These are phyloP conservation scores for Acrossocheilus fasciatus DNA, from an alignment of 2,797 vertebrate genomes.

Conservation along the genomic window DNA sequence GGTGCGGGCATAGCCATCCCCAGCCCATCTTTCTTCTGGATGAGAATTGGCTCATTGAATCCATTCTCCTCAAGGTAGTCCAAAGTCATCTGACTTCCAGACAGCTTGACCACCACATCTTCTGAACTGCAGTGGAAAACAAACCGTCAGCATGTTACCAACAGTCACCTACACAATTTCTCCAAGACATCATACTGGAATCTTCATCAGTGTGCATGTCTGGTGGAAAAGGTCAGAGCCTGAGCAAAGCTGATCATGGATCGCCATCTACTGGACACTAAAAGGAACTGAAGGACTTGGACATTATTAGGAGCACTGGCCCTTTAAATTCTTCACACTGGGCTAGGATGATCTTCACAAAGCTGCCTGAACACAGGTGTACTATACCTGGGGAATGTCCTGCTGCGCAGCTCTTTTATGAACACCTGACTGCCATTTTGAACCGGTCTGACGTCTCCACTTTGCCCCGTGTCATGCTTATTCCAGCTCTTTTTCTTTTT, in stretches of 20 bases:
- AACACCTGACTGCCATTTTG: constrained; percentile 98
- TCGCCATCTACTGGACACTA: constrained; percentile 67
- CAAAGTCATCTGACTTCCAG: constrained; percentile 86
- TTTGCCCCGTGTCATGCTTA: constrained; percentile 92
- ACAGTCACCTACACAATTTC: background rate
- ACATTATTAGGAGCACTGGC: background rate
- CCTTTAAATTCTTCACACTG: background rate
- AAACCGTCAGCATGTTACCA: constrained; percentile 10
- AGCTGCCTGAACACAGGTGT: background rate
- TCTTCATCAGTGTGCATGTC: constrained; percentile 10
- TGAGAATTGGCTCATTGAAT: constrained; percentile 92
- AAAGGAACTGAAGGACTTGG: constrained; percentile 32
- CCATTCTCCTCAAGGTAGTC: constrained; percentile 93
- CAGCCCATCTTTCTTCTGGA: constrained; percentile 93
- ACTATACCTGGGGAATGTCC: constrained; percentile 94
- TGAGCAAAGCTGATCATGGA: constrained; percentile 48
- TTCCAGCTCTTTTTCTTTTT: constrained; percentile 99
- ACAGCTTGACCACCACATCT: constrained; percentile 90
- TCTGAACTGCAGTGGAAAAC: constrained; percentile 84
- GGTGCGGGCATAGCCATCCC: constrained; percentile 90
- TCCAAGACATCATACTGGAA: constrained; percentile 10
- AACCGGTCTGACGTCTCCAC: constrained; percentile 90
- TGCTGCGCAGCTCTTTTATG: constrained; percentile 94
- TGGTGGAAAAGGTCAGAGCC: constrained; percentile 4
- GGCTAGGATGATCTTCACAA: background rate